Evolutionary conservation across 2,113 vertebrate genomes (phyloP), one percentile per base, ranked within the genome.

Genomic region (Stercorarius parasiticus): DNA sequence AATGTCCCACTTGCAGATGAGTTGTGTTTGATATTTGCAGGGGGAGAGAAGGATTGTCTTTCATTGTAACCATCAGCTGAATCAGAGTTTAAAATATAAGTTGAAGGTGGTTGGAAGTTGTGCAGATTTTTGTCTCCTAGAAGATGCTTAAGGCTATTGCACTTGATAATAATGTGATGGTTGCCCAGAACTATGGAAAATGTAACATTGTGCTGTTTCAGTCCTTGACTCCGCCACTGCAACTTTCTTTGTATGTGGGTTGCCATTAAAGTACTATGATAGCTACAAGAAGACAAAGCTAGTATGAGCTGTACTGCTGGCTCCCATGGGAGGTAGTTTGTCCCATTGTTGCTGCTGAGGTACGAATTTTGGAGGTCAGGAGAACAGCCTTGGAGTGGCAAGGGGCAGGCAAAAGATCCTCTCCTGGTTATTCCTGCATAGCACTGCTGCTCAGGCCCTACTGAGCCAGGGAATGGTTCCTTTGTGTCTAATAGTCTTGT

Each of bases 381-480:
- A 85, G 52, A 76, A 6, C 16, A 71, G 38, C 20, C 29, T 64
- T 55, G 40, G 38, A 42, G 26, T 19, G 30, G 23, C 23, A 36
- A 36, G 69, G 62, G 19, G 8, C 4, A 56, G 40, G 56, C 47
- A 22, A 16, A 58, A 45, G 8, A 11, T 29, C 19, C 11, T 66
- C 8, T 52, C 18, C 20, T 58, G 47, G 4, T 26, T 26, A 18
- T 17, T 85, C 36, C 73, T 73, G 17, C 11, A 5, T 6, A 53
- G 30, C 0, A 0, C 25, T 73, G 55, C 50, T 0, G 1, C 10
- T 73, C 50, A 11, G 43, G 19, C 10, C 22, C 5, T 74, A 7
- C 15, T 45, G 45, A 74, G 40, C 13, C 40, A 22, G 30, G 65
- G 50, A 73, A 20, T 40, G 36, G 6, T 53, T 88, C 36, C 34